These are phyloP conservation scores for Hypomecis punctinalis DNA, from an alignment of 2,888 invertebrate species.

Conservation along the genomic window DNA sequence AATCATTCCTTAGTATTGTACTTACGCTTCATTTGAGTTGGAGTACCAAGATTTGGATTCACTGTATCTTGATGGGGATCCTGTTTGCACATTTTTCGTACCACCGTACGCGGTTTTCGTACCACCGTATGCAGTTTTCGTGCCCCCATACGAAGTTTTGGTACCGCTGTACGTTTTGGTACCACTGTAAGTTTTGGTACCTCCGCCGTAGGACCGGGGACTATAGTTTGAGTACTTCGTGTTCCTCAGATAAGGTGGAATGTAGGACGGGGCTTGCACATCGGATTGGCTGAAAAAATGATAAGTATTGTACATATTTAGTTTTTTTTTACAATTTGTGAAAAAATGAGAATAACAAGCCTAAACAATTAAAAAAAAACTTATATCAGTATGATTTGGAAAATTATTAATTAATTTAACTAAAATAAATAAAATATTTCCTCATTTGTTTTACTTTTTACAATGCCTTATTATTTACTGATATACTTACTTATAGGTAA, in stretches of 20 bases:
- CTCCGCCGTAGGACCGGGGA: conserved; percentile 24
- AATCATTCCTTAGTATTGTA: conserved; percentile 22
- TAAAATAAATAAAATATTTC: no score
- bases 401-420: no score
- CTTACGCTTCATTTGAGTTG: conserved; percentile 62
- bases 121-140: conserved; percentile 48
- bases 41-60: conserved; percentile 64
- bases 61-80: conserved; percentile 54
- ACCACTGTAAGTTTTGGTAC: conserved; percentile 38
- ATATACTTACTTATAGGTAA: no score
- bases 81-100: conserved; percentile 44
- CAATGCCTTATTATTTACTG: no score
- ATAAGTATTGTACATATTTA: not conserved
- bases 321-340: no score
- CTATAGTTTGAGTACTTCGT: conserved; percentile 46
- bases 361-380: no score
- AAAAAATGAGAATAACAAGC: not conserved
- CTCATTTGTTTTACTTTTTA: no score
- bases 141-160: conserved; percentile 41
- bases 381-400: no score
- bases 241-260: conserved; percentile 64
- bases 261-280: conserved; percentile 70
- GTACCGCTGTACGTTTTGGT: conserved; percentile 35
- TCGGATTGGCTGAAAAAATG: conserved; percentile 67
- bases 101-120: conserved; percentile 48